Evolutionary conservation across 2,797 vertebrate species (phyloP), one percentile per base, ranked within the genome.

Genomic region (Danio choprae): DNA sequence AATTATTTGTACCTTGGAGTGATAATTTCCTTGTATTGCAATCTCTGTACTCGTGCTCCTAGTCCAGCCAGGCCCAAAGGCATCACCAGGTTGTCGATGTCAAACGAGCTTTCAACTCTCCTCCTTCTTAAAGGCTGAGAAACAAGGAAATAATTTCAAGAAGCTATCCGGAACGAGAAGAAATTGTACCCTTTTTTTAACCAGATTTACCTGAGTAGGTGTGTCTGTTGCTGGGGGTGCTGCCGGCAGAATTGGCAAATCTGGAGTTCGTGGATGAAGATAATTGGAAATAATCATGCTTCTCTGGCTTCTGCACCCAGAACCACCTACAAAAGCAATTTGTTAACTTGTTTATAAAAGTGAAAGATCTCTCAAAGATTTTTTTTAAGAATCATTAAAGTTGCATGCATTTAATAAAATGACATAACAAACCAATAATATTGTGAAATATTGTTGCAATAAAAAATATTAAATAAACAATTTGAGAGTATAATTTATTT

Each of bases 1-100:
- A 12, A 20, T 38, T 7, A 11, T 10, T 22, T n/a, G 15, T 83
- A 92, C 92, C 91, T 91, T 60, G 92, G 91, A 29, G 91, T 91
- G 51, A 91, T 75, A 6, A 91, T 91, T 83, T 93, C 91, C 80
- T 93, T 93, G 75, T 91, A 92, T 81, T 90, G 91, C 2, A 91
- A 78, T 69, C 86, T 93, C 83, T 91, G 92, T 74, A 91, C 89
- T 18, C 82, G 74, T 18, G 90, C 76, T 9, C 87, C 83, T 20
- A 87, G 84, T 0, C 90, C 90, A 64, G 89, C 89, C 90, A 89
- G 86, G 9, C 91, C 91, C 86, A 89, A 64, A 12, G 92, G 91
- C 82, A 93, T 93, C 60, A 91, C 88, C 48, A 92, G 77, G 80
- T 90, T 93, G 86, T 92, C 81, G 0, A 91, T 92, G 84, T 91